A percentile compares a stretch with the other conserved stretches of the same genome.
These are phyloP conservation scores for Oophaga sylvatica DNA, from an alignment of 2,797 vertebrate genomes.

Conservation along the genomic window DNA sequence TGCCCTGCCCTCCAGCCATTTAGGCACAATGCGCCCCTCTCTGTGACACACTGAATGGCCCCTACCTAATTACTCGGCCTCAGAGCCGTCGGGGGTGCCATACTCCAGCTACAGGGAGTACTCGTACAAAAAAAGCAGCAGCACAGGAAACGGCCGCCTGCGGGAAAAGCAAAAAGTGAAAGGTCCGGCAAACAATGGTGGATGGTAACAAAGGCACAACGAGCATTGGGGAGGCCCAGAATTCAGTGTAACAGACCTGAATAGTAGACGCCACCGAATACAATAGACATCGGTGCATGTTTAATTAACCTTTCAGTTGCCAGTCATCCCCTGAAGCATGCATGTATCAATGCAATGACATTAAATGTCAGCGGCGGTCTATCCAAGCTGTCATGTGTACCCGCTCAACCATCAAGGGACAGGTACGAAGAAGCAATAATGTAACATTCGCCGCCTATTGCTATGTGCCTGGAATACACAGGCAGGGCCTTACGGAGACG, in stretches of 20 bases:
- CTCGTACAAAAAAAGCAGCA: background rate
- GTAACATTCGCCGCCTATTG: constrained; percentile 20
- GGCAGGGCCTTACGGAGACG: background rate
- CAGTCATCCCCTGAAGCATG: background rate
- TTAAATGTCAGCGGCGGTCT: constrained; percentile 31
- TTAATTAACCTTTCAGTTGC: constrained; percentile 42
- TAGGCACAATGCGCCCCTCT: constrained; percentile 12
- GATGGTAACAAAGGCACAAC: constrained; percentile 34
- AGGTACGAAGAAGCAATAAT: constrained; percentile 12
- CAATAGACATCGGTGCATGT: background rate
- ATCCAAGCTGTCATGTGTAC: background rate
- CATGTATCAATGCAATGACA: background rate
- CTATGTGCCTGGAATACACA: constrained; percentile 41
- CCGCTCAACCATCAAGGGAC: constrained; percentile 21
- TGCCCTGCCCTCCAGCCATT: background rate
- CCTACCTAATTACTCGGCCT: constrained; percentile 20
- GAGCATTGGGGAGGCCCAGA: background rate
- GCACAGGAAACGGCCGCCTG: constrained; percentile 5
- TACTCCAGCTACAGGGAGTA: background rate
- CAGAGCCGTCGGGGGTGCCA: background rate
- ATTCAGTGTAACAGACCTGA: background rate
- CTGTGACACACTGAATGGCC: background rate
- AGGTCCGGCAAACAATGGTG: constrained; percentile 28
- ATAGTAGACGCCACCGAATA: background rate
- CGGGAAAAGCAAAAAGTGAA: constrained; percentile 4